These are phyloP conservation scores for Dasyornis broadbenti DNA, from an alignment of 2,113 vertebrate species.

Conservation along the genomic window DNA sequence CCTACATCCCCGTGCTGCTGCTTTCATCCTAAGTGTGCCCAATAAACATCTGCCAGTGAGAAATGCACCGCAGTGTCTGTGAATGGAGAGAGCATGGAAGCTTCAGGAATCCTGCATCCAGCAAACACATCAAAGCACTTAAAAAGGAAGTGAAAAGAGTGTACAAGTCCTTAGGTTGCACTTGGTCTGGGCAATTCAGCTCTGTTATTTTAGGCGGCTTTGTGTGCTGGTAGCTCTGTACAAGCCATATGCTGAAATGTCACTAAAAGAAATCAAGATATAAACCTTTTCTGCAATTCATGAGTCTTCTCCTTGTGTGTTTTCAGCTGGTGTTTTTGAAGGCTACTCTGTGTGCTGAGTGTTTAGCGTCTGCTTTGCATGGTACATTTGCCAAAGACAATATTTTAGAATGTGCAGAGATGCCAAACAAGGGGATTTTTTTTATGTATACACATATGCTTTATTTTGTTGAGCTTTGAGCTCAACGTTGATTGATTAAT, in stretches of 20 bases:
- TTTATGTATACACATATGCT: neutral
- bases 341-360: neutral
- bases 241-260: neutral
- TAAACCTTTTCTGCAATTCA: conserved; percentile 33
- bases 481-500: neutral
- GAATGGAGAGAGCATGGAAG: neutral
- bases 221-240: neutral
- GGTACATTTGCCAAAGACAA: neutral
- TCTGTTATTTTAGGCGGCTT: neutral
- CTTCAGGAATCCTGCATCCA: neutral
- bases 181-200: neutral
- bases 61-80: neutral
- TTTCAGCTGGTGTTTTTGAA: conserved; percentile 20
- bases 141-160: neutral
- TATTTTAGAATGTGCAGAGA: neutral
- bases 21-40: neutral
- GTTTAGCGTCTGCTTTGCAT: neutral
- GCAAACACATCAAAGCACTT: neutral
- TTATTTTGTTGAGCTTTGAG: conserved; percentile 13
- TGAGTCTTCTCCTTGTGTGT: neutral
- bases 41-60: neutral
- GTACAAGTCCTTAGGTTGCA: neutral
- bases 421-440: neutral
- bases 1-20: neutral
- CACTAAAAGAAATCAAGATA: neutral